Evolutionary conservation across 2,888 invertebrate species (phyloP).

Genomic region (Neoaliturus tenellus): DNA sequence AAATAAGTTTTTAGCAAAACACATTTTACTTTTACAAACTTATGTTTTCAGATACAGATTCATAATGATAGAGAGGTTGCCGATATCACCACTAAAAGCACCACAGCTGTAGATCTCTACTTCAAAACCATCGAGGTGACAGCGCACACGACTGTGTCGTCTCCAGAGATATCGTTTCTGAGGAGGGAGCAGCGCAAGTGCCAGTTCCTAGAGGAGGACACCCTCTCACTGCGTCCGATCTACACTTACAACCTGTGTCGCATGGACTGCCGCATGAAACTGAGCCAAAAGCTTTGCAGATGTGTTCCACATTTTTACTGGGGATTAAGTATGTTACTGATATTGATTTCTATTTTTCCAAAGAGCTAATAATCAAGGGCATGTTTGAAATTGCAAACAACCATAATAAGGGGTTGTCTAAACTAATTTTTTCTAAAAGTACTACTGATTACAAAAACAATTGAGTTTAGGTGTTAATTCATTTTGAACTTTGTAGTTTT

Average conservation of each 20-base stretch:
- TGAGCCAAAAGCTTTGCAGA: constrained; percentile 69
- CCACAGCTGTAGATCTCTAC: constrained; percentile 69
- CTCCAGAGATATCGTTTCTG: constrained; percentile 73
- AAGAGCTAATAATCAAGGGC: too few relatives aligned
- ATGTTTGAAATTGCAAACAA: too few relatives aligned
- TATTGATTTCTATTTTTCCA: too few relatives aligned
- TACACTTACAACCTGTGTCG: constrained; percentile 71
- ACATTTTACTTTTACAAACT: not conserved
- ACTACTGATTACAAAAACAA: too few relatives aligned
- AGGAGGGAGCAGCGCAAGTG: constrained; percentile 69
- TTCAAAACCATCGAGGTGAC: constrained; percentile 79
- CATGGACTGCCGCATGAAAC: constrained; percentile 70
- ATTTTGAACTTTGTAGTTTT: too few relatives aligned
- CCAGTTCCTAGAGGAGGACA: constrained; percentile 68
- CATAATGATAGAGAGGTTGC: constrained; percentile 83
- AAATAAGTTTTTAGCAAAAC: too few relatives aligned
- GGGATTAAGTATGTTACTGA: constrained; percentile 64
- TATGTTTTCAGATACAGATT: constrained; percentile 68
- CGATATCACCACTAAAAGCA: constrained; percentile 76
- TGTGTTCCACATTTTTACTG: constrained; percentile 71
- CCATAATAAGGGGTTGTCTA: too few relatives aligned
- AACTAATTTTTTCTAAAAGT: too few relatives aligned
- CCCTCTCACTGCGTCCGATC: constrained; percentile 68
- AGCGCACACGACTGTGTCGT: constrained; percentile 77
- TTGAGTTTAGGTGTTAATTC: too few relatives aligned